These are phyloP conservation scores for Lepilemur septentrionalis DNA, from an alignment of 2,797 vertebrate species.

Conservation along the genomic window DNA sequence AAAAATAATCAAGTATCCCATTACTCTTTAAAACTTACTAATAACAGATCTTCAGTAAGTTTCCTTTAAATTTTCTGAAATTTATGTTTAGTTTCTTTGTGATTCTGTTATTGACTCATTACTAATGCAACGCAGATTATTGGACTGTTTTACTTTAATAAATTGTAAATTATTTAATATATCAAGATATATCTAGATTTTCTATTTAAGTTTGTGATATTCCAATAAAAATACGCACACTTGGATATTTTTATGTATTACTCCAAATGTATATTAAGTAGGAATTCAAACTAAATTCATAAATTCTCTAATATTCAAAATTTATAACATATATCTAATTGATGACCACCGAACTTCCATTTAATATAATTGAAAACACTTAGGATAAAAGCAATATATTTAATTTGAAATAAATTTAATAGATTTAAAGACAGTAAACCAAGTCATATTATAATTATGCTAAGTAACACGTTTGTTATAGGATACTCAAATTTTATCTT, in stretches of 20 bases:
- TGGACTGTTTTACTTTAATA: conserved; percentile 10
- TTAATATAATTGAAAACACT: background rate
- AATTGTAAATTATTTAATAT: conserved; percentile 49
- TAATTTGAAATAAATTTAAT: conserved; percentile 4
- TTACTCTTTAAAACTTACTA: conserved; percentile 45
- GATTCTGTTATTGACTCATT: background rate
- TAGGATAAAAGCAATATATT: background rate
- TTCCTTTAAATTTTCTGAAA: background rate
- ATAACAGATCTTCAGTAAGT: conserved; percentile 16
- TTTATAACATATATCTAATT: background rate
- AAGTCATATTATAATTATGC: background rate
- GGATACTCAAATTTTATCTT: conserved; percentile 4
- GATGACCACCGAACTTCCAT: background rate
- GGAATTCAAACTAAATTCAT: conserved; percentile 20
- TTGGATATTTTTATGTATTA: background rate
- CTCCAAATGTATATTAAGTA: background rate
- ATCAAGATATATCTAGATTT: conserved; percentile 2
- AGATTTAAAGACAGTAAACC: conserved; percentile 13
- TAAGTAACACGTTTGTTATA: background rate
- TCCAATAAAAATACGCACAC: background rate
- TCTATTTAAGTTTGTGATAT: background rate
- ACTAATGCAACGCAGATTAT: conserved; percentile 14
- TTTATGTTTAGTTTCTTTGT: background rate
- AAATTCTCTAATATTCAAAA: background rate
- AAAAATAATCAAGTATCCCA: conserved; percentile 28